A percentile compares a stretch with the other conserved stretches of the same genome.
Evolutionary conservation across 2,888 invertebrate species (phyloP).

Genomic region (Elegia similella): DNA sequence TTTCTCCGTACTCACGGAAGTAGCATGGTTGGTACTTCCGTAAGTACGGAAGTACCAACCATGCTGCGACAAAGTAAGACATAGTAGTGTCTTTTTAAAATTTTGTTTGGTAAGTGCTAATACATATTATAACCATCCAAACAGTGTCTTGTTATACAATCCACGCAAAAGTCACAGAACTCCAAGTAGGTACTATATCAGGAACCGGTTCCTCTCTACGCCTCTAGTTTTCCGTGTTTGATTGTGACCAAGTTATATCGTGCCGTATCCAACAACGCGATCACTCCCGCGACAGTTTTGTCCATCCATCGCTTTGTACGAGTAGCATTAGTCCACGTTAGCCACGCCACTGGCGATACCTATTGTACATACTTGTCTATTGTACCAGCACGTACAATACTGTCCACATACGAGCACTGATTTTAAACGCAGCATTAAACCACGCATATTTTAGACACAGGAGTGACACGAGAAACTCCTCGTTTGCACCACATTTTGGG

Average conservation of each 20-base stretch:
- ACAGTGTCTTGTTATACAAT: too few species aligned
- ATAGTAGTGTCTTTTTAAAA: too few species aligned
- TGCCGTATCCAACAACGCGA: constrained; percentile 8
- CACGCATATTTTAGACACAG: constrained; percentile 6
- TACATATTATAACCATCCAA: too few species aligned
- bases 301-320: constrained; percentile 42
- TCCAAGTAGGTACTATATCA: too few species aligned
- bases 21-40: too few species aligned
- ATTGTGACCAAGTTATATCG: background rate
- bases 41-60: too few species aligned
- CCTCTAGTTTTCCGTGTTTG: too few species aligned
- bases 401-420: constrained; percentile 10
- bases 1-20: too few species aligned
- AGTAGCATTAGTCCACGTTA: constrained; percentile 66
- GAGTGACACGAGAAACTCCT: background rate
- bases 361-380: constrained; percentile 41
- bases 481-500: constrained; percentile 2
- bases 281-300: constrained; percentile 33
- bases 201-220: too few species aligned
- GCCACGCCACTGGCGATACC: constrained; percentile 46
- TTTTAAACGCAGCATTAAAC: constrained; percentile 12
- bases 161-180: too few species aligned
- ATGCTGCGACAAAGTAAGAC: too few species aligned
- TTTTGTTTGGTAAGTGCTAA: too few species aligned
- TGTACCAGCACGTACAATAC: constrained; percentile 21